Base-by-base conservation (phyloP, 1,140 invertebrate species). In the Mya arenaria region DNA sequence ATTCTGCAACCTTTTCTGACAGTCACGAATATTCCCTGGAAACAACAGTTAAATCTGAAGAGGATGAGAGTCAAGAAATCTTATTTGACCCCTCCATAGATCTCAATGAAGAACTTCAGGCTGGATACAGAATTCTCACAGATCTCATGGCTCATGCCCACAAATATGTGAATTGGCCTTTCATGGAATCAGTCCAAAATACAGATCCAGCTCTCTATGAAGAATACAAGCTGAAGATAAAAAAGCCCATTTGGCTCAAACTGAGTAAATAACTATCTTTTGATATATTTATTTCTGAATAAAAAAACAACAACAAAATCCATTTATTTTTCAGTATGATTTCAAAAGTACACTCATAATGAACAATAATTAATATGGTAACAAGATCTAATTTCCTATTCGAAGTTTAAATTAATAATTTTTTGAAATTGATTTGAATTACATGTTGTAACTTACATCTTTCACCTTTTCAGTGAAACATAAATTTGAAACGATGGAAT, bases 401-500 rank as follows among this genome's bases (percentile, higher is more conserved):
- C 1, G 48, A 19, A 4, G 19, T n/a, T 55, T 4, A n/a, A 55
- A n/a, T 55, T 55, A 25, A 0, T 55, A 0, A 0, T 55, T 55
- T 0, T n/a, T n/a, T n/a, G n/a, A n/a, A n/a, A n/a, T 23, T 62
- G 8, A 15, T 60, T 15, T 62, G 1, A 6, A 48, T 48, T 62
- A 23, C 17, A 17, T 62, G 4, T 62, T 23, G 32, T 62, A 23
- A 4, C 17, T 17, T 62, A 62, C 23, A 6, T 17, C 10, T 37
- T 68, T 74, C 63, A 48, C 71, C 55, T 85, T 89, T 91, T 52
- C 86, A 94, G 94, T 94, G 86, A 89, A 92, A 82, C 87, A 92
- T 41, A 93, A 94, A 71, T 92, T 94, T 87, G 81, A 91, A 28
- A 84, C 84, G 6, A 86, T 87, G 17, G 82, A 92, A 25, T 94